These are phyloP conservation scores for Lingula anatina DNA, from an alignment of 2,888 invertebrate species.

Conservation along the genomic window DNA sequence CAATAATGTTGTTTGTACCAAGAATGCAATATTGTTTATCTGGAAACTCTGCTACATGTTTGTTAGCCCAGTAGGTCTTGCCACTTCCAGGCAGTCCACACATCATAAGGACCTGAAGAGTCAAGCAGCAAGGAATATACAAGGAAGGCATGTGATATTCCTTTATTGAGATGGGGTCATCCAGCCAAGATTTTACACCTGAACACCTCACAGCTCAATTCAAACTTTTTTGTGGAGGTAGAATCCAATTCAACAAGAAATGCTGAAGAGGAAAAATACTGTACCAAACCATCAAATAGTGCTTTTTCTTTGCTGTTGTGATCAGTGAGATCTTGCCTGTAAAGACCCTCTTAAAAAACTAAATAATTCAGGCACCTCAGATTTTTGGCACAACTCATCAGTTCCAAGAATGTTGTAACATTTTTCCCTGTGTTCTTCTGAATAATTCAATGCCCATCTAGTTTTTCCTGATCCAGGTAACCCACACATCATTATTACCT, in stretches of 20 bases:
- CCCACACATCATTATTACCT: conserved; percentile 91
- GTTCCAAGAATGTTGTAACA: conserved; percentile 85
- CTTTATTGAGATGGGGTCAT: background rate
- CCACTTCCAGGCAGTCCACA: conserved; percentile 91
- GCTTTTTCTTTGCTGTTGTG: too few relatives aligned
- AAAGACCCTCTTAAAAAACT: too few relatives aligned
- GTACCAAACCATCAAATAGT: too few relatives aligned
- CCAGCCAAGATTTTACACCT: too few relatives aligned
- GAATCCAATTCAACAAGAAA: too few relatives aligned
- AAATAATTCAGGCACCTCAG: too few relatives aligned
- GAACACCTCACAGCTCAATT: too few relatives aligned
- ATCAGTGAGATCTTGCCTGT: too few relatives aligned
- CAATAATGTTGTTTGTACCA: conserved; percentile 78
- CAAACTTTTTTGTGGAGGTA: too few relatives aligned
- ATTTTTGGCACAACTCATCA: too few relatives aligned
- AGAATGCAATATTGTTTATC: conserved; percentile 82
- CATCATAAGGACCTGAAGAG: conserved; percentile 76
- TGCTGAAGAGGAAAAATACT: too few relatives aligned
- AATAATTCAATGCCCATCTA: conserved; percentile 77
- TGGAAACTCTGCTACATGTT: conserved; percentile 66
- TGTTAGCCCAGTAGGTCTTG: conserved; percentile 85
- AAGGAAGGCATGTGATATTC: background rate
- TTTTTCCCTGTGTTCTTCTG: conserved; percentile 65
- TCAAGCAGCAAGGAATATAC: background rate
- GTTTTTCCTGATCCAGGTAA: conserved; percentile 92